Evolutionary conservation across 2,888 invertebrate species (phyloP).

Genomic region (Lobophora halterata): DNA sequence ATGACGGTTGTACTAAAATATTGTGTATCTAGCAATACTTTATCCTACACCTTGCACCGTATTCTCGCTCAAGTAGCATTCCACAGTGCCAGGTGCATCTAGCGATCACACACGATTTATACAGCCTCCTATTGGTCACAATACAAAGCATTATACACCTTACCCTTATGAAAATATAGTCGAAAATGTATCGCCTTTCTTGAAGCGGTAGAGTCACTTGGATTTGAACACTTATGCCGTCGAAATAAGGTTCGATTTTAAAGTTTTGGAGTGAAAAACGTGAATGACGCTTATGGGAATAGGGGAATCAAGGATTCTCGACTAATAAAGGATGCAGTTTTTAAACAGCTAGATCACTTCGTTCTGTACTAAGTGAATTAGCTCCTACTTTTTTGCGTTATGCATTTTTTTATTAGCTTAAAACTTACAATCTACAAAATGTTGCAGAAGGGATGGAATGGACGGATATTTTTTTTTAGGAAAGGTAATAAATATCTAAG

Average conservation of each 20-base stretch:
- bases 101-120: conserved; percentile 48
- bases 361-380: conserved; percentile 5
- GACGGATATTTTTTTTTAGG: too few species aligned
- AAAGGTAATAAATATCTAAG: too few species aligned
- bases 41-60: conserved; percentile 30
- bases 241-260: conserved; percentile 11
- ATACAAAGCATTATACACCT: conserved; percentile 3
- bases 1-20: too few species aligned
- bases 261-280: not conserved
- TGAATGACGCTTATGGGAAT: conserved; percentile 14
- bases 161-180: not conserved
- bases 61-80: conserved; percentile 47
- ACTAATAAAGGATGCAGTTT: conserved; percentile 7
- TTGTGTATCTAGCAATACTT: conserved; percentile 5
- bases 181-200: not conserved
- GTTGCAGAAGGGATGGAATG: too few species aligned
- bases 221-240: conserved; percentile 1
- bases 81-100: conserved; percentile 60
- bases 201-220: not conserved
- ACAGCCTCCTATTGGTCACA: conserved; percentile 11
- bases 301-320: conserved; percentile 23
- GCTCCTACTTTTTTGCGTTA: too few species aligned
- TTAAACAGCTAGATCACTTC: conserved; percentile 17
- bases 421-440: too few species aligned
- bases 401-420: too few species aligned